phyloP scores from a whole-genome alignment of 2,113 vertebrate genomes.

The Malurus alboscapulatus region DNA sequence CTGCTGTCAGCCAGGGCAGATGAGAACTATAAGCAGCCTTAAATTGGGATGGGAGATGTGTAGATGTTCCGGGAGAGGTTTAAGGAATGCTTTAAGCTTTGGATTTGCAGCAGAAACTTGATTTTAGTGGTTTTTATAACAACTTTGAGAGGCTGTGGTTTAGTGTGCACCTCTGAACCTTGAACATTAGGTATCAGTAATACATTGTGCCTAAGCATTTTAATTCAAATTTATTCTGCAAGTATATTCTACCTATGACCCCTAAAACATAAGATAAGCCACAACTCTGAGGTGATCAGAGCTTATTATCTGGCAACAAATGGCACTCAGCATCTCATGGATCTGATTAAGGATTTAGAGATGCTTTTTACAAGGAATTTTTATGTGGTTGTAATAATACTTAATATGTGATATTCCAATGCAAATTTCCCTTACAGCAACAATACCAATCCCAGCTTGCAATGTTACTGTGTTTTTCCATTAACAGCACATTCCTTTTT shows the following conservation, averaged over 20 bases:
- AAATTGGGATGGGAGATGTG: background rate
- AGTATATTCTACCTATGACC: background rate
- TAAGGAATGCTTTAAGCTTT: background rate
- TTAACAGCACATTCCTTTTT: background rate
- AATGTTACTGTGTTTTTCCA: background rate
- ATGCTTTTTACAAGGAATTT: background rate
- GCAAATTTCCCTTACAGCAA: background rate
- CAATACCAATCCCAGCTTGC: background rate
- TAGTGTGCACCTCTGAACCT: background rate
- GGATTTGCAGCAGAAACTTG: background rate
- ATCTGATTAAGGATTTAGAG: background rate
- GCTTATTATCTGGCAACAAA: background rate
- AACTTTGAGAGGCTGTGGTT: background rate
- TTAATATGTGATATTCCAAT: background rate
- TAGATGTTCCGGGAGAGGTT: background rate
- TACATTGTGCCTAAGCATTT: background rate
- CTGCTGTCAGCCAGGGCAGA: background rate
- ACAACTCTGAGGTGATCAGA: background rate
- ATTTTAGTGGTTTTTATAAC: background rate
- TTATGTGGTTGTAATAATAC: background rate
- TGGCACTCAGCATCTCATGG: background rate
- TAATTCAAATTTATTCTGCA: background rate
- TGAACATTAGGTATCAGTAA: background rate
- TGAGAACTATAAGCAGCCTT: background rate
- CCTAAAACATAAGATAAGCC: accelerated